These are phyloP conservation scores for Lonchura striata DNA, from an alignment of 2,113 vertebrate genomes.

Conservation along the genomic window DNA sequence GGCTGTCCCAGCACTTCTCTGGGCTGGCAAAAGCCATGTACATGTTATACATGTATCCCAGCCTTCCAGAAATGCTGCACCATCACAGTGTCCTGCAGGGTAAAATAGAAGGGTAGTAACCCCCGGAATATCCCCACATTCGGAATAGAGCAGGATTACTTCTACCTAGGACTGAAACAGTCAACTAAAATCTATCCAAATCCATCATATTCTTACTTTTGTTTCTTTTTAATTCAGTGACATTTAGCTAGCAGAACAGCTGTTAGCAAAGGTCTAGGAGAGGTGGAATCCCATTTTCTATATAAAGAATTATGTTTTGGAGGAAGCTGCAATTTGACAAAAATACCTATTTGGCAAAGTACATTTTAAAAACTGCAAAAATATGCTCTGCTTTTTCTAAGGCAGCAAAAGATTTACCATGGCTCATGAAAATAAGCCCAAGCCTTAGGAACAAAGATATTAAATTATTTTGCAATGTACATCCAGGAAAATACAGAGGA, in stretches of 20 bases:
- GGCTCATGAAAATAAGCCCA: not conserved
- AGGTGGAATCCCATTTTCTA: constrained; percentile 62
- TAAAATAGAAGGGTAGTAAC: not conserved
- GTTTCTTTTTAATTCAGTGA: constrained; percentile 65
- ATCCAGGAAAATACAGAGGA: not conserved
- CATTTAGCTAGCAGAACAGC: constrained; percentile 71
- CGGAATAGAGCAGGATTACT: not conserved
- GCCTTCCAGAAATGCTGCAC: not conserved
- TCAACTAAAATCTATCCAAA: constrained; percentile 47
- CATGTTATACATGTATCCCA: not conserved
- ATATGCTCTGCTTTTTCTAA: not conserved
- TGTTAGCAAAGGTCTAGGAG: constrained; percentile 70
- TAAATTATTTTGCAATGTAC: not conserved
- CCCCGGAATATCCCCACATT: not conserved
- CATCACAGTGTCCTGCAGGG: not conserved
- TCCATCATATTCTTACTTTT: constrained; percentile 46
- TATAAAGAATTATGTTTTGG: constrained; percentile 38
- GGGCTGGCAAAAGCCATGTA: not conserved
- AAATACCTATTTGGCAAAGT: constrained; percentile 32
- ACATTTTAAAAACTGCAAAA: constrained; percentile 5
- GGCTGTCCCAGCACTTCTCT: not conserved
- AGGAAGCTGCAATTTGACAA: constrained; percentile 29
- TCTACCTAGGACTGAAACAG: not conserved
- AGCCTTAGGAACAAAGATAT: not conserved
- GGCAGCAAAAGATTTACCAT: not conserved